phyloP scores from a whole-genome alignment of 2,888 invertebrate genomes.

The Hirtodrosophila trivittata region DNA sequence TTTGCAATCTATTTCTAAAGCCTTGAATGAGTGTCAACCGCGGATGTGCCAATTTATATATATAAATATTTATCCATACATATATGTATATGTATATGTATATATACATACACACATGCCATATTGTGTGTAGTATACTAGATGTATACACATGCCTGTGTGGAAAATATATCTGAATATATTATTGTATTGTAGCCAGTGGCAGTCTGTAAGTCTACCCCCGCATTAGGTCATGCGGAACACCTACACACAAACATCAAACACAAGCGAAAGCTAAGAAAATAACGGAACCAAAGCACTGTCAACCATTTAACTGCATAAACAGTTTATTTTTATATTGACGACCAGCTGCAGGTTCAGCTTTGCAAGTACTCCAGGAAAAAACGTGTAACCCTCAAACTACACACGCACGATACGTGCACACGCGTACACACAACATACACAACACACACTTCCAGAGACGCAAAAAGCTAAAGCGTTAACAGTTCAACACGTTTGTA shows the following conservation, averaged over 20 bases:
- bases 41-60: constrained; percentile 59
- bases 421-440: constrained; percentile 16
- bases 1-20: constrained; percentile 24
- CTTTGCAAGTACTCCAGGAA: constrained; percentile 26
- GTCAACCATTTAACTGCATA: constrained; percentile 59
- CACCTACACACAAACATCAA: not conserved
- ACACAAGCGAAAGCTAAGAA: constrained; percentile 25
- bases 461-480: constrained; percentile 48
- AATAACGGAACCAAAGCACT: constrained; percentile 25
- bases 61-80: constrained; percentile 4
- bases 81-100: not conserved
- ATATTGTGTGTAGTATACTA: no score
- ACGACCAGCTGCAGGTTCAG: constrained; percentile 64
- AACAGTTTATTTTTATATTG: constrained; percentile 71
- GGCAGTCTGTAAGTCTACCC: not conserved
- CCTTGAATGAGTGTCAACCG: constrained; percentile 18
- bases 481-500: constrained; percentile 63
- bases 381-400: constrained; percentile 56
- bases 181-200: not conserved
- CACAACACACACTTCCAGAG: no score
- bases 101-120: not conserved
- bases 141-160: no score
- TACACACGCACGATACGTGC: constrained; percentile 24
- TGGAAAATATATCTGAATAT: not conserved
- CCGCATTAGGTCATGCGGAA: constrained; percentile 7